A percentile compares a stretch with the other conserved stretches of the same genome.
These are phyloP conservation scores for Tanypteryx hageni DNA, from an alignment of 2,888 invertebrate genomes.

Conservation along the genomic window DNA sequence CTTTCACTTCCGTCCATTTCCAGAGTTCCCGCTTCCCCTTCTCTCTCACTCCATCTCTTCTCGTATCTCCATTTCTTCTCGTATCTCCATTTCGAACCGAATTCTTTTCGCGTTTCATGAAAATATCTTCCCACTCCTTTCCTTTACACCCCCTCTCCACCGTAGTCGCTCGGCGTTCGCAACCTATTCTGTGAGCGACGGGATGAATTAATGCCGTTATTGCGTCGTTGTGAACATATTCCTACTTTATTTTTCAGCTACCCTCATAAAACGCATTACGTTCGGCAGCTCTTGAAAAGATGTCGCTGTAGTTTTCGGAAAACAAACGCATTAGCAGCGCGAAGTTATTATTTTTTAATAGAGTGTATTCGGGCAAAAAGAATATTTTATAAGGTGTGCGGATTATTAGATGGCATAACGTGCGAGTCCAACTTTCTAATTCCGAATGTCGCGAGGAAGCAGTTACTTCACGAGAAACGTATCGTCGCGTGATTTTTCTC, in stretches of 20 bases:
- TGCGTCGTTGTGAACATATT: slow-evolving; percentile 13
- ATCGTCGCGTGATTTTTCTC: background rate
- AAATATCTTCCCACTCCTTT: background rate
- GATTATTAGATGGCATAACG: background rate
- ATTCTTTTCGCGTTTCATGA: background rate
- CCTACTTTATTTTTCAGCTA: background rate
- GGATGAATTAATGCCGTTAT: background rate
- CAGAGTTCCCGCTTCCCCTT: background rate
- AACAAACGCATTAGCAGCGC: background rate
- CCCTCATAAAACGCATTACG: background rate
- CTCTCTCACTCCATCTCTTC: background rate
- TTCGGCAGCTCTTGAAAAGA: background rate
- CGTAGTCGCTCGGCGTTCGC: background rate
- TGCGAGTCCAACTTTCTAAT: background rate
- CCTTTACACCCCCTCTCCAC: background rate
- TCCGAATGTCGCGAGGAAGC: background rate
- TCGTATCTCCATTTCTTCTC: background rate
- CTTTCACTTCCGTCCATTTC: slow-evolving; percentile 2
- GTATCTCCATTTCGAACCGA: background rate
- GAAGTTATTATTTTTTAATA: background rate
- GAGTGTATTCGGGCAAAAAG: background rate
- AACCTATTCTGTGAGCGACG: background rate
- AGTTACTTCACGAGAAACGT: background rate
- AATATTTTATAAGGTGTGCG: background rate
- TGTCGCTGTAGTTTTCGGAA: background rate